Conservation (phyloP, 2,113 vertebrate species). For the Sorex araneus region DNA sequence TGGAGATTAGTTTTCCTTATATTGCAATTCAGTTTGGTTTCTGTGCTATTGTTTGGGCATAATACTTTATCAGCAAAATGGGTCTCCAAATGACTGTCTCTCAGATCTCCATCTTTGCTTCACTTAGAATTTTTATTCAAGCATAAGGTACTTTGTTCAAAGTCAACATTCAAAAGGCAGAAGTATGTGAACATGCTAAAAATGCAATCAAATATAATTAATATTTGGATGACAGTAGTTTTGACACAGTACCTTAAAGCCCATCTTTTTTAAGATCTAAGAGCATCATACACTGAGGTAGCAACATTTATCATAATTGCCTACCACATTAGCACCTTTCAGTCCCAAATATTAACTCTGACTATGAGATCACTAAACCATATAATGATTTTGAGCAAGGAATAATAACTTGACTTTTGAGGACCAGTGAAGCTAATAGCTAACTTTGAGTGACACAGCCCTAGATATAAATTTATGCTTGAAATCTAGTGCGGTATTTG, state of each 20-base stretch:
- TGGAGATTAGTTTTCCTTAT: constrained; percentile 11
- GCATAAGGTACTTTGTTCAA: constrained; percentile 57
- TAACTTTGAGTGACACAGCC: constrained; percentile 48
- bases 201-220: constrained; percentile 18
- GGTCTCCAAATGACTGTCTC: constrained; percentile 55
- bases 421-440: constrained; percentile 51
- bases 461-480: background rate
- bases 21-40: constrained; percentile 51
- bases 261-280: constrained; percentile 37
- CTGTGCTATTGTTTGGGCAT: constrained; percentile 58
- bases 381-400: constrained; percentile 61
- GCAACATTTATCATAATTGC: constrained; percentile 66
- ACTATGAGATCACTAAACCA: constrained; percentile 66
- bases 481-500: background rate
- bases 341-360: constrained; percentile 64
- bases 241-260: constrained; percentile 43
- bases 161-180: constrained; percentile 34
- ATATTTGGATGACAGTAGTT: constrained; percentile 56
- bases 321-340: constrained; percentile 63
- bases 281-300: constrained; percentile 67
- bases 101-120: constrained; percentile 60
- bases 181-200: constrained; percentile 39
- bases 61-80: constrained; percentile 63
- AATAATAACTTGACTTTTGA: constrained; percentile 67
- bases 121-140: constrained; percentile 59